Evolutionary conservation across 2,113 vertebrate species (phyloP).

Genomic region (Cyanoramphus novaezelandiae): DNA sequence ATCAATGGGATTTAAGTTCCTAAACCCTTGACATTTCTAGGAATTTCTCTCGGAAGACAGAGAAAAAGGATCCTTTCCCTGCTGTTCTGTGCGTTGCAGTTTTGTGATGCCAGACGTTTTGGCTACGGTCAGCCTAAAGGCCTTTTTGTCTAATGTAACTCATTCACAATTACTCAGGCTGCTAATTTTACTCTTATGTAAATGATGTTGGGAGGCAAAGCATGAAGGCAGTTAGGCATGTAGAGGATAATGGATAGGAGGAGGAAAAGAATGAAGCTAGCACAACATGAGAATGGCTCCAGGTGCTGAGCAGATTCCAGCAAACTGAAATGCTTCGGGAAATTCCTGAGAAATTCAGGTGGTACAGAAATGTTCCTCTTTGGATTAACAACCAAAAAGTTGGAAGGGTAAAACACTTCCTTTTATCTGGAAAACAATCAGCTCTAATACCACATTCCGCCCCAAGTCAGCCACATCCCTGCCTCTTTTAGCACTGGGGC

Average conservation of each 20-base stretch:
- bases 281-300: fast-evolving
- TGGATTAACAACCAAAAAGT: fast-evolving
- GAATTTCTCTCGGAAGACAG: neutral
- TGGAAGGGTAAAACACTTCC: fast-evolving
- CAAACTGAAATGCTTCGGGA: neutral
- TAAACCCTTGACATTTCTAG: neutral
- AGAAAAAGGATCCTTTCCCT: neutral
- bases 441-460: fast-evolving
- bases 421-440: neutral
- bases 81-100: fast-evolving
- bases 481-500: fast-evolving
- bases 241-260: neutral
- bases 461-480: neutral
- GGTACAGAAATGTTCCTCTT: neutral
- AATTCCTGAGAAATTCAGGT: neutral
- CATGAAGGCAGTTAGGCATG: conserved; percentile 3
- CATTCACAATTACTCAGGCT: conserved; percentile 68
- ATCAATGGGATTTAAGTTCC: neutral
- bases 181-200: conserved; percentile 67
- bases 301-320: neutral
- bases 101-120: neutral
- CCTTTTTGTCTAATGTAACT: conserved; percentile 64
- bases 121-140: conserved; percentile 35
- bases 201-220: conserved; percentile 49
- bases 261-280: neutral